phyloP scores from a whole-genome alignment of 2,113 vertebrate genomes.

The Erythrocebus patas region DNA sequence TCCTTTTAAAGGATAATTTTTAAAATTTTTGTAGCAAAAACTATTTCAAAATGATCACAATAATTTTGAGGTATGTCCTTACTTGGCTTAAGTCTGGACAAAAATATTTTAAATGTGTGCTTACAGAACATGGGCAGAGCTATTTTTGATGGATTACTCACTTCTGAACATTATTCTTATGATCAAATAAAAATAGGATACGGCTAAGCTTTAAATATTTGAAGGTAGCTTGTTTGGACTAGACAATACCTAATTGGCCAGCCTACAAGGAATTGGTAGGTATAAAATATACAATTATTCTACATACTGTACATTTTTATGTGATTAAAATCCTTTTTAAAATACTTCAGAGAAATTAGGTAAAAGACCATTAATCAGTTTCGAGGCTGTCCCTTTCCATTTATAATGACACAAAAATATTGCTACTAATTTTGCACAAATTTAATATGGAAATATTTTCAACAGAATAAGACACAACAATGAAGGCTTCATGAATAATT shows the following conservation, averaged over 20 bases:
- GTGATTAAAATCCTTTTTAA: background rate
- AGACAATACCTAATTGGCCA: background rate
- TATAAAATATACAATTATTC: background rate
- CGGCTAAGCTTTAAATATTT: conserved; percentile 14
- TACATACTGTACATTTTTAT: background rate
- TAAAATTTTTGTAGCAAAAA: background rate
- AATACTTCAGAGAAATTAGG: background rate
- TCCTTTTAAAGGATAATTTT: background rate
- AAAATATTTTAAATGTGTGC: conserved; percentile 22
- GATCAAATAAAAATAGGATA: background rate
- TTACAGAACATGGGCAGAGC: background rate
- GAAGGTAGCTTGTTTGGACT: conserved; percentile 7
- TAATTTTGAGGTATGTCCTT: background rate
- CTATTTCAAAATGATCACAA: conserved; percentile 33
- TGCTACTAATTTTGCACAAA: conserved; percentile 17
- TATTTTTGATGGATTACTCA: conserved; percentile 29
- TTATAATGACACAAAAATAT: conserved; percentile 28
- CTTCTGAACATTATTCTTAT: conserved; percentile 3
- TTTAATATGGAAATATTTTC: conserved; percentile 54
- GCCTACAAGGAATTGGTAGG: background rate
- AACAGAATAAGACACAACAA: conserved; percentile 76
- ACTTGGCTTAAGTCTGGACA: background rate
- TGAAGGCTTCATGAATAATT: conserved; percentile 86
- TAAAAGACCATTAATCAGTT: background rate
- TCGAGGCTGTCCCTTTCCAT: background rate